These are phyloP conservation scores for Microchrysa polita DNA, from an alignment of 2,888 invertebrate genomes.

Conservation along the genomic window DNA sequence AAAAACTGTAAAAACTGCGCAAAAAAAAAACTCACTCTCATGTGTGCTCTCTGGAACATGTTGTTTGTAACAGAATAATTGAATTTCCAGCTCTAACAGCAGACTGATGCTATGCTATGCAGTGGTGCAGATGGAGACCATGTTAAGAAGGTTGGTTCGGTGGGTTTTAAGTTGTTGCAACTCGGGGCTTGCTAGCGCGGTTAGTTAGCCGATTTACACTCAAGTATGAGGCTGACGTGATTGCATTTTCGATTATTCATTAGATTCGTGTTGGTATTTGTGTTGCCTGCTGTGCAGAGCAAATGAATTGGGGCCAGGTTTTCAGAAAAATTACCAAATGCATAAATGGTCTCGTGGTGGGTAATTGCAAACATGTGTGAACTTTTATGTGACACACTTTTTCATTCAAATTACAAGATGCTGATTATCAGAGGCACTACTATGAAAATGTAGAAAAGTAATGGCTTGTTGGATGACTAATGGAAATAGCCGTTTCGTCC, in stretches of 20 bases:
- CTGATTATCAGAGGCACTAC: neutral
- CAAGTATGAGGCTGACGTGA: constrained; percentile 1
- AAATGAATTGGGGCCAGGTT: neutral
- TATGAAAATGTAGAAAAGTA: constrained; percentile 7
- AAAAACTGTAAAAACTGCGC: constrained; percentile 23
- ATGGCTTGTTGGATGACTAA: too few species aligned
- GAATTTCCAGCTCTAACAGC: constrained; percentile 22
- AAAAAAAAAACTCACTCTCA: constrained; percentile 3
- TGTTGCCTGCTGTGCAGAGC: neutral
- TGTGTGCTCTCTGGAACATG: neutral
- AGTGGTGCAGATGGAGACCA: neutral
- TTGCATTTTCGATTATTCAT: constrained; percentile 26
- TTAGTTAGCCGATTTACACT: neutral
- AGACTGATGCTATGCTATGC: too few species aligned
- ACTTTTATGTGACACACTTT: constrained; percentile 29
- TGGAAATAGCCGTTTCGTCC: too few species aligned
- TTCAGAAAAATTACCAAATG: neutral
- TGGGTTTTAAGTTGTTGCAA: too few species aligned
- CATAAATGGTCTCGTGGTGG: too few species aligned
- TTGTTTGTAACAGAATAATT: constrained; percentile 12
- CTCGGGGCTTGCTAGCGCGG: neutral
- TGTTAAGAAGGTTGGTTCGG: neutral
- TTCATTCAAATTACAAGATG: neutral
- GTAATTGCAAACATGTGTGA: constrained; percentile 24
- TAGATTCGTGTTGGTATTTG: neutral